Base-by-base conservation (phyloP, 2,113 vertebrate species). In the Pygoscelis adeliae region DNA sequence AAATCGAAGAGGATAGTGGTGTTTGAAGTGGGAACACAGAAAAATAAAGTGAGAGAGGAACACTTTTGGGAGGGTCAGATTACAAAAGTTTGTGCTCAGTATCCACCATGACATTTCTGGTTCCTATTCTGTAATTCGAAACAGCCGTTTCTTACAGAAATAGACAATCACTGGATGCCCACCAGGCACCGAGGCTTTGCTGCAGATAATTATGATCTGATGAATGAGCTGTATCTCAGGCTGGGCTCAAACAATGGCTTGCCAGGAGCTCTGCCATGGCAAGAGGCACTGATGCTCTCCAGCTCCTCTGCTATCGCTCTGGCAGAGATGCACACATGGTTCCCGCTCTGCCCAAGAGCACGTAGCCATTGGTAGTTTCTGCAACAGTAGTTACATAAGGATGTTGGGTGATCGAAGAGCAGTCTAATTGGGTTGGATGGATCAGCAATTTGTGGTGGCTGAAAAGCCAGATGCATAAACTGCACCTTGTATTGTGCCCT, bases 141-240 rank as follows among this genome's bases (percentile, higher is more conserved):
- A 3, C 96, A 97, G 94, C 71, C 2, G 0, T 90, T 90, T 52
- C 80, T 90, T 90, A 83, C 92, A 92, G 90, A 94, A 93, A 93
- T 83, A 97, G 90, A 87, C 94, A 97, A 92, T 96, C 67, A 46
- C 83, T 96, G 96, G 88, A 94, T 96, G 92, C 90, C 96, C 95
- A 92, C 94, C 90, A 92, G 92, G 79, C 95, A 92, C 83, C 0
- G 2, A 92, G 89, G 66, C 88, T 92, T 88, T 95, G 80, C 95
- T 93, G 85, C 72, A 86, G 88, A 94, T 88, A 90, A 94, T 96
- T 95, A 86, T 47, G 62, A 71, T 86, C 85, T 88, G 92, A 83
- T 89, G 92, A 93, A 92, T 90, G 93, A 94, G 67, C 90, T 86
- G 74, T 58, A 26, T 83, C 79, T 80, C 4, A 0, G 62, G 59